Evolutionary conservation across 2,113 vertebrate genomes (phyloP).

Genomic region (Copsychus sechellarum): DNA sequence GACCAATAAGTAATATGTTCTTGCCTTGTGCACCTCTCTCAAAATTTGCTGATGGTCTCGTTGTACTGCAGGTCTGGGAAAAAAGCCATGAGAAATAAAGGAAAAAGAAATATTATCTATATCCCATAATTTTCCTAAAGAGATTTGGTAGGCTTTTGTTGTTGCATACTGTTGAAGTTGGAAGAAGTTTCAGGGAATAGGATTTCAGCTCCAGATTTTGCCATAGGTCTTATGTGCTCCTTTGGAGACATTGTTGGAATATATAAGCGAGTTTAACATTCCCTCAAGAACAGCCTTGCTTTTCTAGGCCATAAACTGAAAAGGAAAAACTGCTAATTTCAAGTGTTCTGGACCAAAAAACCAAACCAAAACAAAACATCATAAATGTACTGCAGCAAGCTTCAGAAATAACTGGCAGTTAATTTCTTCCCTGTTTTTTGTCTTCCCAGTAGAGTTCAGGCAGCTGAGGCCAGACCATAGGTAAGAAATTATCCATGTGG

Average conservation of each 20-base stretch:
- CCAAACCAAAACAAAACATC: slow-evolving; percentile 32
- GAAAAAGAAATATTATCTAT: background rate
- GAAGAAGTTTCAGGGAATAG: background rate
- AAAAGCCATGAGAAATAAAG: background rate
- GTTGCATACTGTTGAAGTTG: background rate
- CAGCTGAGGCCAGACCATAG: background rate
- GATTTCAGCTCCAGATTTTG: background rate
- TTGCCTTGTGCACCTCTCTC: background rate
- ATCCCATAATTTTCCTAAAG: background rate
- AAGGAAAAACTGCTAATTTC: background rate
- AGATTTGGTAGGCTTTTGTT: background rate
- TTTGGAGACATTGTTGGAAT: background rate
- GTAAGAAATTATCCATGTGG: background rate
- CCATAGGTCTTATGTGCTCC: background rate
- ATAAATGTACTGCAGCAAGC: background rate
- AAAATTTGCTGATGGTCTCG: background rate
- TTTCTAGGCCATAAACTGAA: background rate
- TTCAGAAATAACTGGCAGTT: slow-evolving; percentile 11
- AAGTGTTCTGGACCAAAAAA: background rate
- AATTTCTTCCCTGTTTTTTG: slow-evolving; percentile 8
- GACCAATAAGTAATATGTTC: background rate
- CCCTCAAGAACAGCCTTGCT: background rate
- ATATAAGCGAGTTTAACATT: background rate
- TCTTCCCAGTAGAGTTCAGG: background rate
- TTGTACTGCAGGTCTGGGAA: background rate